A percentile compares a stretch with the other conserved stretches of the same genome.
These are phyloP conservation scores for Gouania willdenowi DNA, from an alignment of 2,797 vertebrate species.

Conservation along the genomic window DNA sequence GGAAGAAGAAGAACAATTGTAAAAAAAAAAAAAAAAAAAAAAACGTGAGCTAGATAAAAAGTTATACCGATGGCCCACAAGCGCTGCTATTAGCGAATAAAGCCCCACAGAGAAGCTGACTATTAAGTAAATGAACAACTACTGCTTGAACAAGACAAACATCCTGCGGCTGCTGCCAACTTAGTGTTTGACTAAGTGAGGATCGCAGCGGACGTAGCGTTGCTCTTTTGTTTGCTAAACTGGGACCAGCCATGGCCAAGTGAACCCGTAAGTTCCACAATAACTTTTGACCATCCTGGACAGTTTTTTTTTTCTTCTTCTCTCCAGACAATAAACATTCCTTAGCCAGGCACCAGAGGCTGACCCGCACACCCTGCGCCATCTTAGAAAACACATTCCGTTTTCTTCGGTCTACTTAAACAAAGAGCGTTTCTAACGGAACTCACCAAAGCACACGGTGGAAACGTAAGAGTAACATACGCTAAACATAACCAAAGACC, in stretches of 20 bases:
- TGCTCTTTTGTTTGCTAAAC: conserved; percentile 11
- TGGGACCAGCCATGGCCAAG: conserved; percentile 2
- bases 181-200: conserved; percentile 30
- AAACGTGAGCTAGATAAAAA: too few species aligned
- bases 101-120: too few species aligned
- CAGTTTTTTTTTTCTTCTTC: conserved; percentile 3
- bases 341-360: conserved; percentile 52
- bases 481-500: background rate
- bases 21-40: too few species aligned
- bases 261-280: background rate
- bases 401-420: conserved; percentile 67
- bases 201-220: background rate
- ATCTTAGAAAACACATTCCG: conserved; percentile 75
- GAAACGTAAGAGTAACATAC: conserved; percentile 5
- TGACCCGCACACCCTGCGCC: conserved; percentile 78
- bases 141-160: conserved; percentile 9
- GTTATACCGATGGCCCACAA: background rate
- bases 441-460: background rate
- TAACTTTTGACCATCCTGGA: background rate
- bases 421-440: conserved; percentile 64
- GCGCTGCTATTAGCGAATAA: too few species aligned
- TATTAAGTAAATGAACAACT: conserved; percentile 27
- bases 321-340: conserved; percentile 67
- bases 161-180: conserved; percentile 41
- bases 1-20: too few species aligned